Conservation (phyloP, 2,797 vertebrate genomes). For the Periophthalmus magnuspinnatus region DNA sequence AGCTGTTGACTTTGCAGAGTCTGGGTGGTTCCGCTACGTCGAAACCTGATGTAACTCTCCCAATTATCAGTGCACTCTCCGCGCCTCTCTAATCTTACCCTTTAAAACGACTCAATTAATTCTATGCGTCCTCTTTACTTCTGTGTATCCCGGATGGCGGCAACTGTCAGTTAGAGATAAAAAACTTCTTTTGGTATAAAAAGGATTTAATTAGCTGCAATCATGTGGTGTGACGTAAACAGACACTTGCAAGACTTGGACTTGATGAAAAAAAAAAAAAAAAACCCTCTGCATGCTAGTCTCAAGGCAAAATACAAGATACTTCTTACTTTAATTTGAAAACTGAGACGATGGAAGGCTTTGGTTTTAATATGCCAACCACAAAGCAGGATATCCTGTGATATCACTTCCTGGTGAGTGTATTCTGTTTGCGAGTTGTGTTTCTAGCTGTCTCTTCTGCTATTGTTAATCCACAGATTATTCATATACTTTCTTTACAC, state of each 20-base stretch:
- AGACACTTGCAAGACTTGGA: slow-evolving; percentile 31
- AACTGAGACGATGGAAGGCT: too few species aligned
- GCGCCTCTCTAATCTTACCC: slow-evolving; percentile 3
- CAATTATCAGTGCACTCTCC: slow-evolving; percentile 20
- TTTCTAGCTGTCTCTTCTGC: too few species aligned
- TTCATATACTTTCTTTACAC: too few species aligned
- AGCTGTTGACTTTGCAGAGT: slow-evolving; percentile 10
- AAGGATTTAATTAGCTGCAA: slow-evolving; percentile 57
- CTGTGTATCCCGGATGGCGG: slow-evolving; percentile 19
- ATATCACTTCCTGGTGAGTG: too few species aligned
- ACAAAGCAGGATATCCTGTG: too few species aligned
- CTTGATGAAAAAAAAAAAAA: background rate
- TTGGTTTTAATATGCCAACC: too few species aligned
- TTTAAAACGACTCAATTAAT: slow-evolving; percentile 22
- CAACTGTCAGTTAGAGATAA: slow-evolving; percentile 56
- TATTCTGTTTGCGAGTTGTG: too few species aligned
- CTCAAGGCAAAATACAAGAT: background rate
- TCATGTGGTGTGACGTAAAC: slow-evolving; percentile 41
- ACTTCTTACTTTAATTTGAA: too few species aligned
- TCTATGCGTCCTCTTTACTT: slow-evolving; percentile 6
- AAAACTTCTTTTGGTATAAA: slow-evolving; percentile 36
- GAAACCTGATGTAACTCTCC: slow-evolving; percentile 20
- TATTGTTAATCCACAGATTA: too few species aligned
- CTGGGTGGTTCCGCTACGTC: slow-evolving; percentile 21
- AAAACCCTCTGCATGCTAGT: background rate